Conservation (phyloP, 2,888 invertebrate species). For the Zygaena filipendulae region DNA sequence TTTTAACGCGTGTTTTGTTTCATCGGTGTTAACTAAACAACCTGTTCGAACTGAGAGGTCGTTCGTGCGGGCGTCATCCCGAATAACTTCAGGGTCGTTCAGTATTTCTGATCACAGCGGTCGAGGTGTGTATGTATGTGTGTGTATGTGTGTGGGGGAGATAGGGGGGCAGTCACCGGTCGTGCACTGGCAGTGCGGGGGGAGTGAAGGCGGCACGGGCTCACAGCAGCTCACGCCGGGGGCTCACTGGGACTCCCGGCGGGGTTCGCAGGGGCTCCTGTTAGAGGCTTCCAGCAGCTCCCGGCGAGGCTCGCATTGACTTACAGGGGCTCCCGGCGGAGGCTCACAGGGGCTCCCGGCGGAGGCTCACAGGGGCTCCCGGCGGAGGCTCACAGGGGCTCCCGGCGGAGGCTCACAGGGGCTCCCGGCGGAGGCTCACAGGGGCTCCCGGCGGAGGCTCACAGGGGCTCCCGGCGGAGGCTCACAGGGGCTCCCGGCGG, state of each 20-base stretch:
- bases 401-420: conserved; percentile 96
- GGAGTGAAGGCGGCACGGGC: background rate
- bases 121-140: too few species aligned
- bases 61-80: too few species aligned
- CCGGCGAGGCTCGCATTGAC: conserved; percentile 94
- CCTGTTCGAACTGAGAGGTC: too few species aligned
- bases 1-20: too few species aligned
- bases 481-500: conserved; percentile 96
- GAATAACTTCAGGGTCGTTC: too few species aligned
- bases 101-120: too few species aligned
- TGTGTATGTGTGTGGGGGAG: too few species aligned
- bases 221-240: conserved; percentile 95
- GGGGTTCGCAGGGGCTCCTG: conserved; percentile 82
- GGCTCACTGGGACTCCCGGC: conserved; percentile 96
- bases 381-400: conserved; percentile 95
- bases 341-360: conserved; percentile 96
- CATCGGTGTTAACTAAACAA: too few species aligned
- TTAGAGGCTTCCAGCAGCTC: conserved; percentile 82
- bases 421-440: conserved; percentile 96
- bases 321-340: conserved; percentile 96
- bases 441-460: conserved; percentile 95
- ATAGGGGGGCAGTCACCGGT: too few species aligned
- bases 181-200: background rate
- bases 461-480: conserved; percentile 96
- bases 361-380: conserved; percentile 96